Conservation (phyloP, 2,797 vertebrate species). For the Paguma larvata region DNA sequence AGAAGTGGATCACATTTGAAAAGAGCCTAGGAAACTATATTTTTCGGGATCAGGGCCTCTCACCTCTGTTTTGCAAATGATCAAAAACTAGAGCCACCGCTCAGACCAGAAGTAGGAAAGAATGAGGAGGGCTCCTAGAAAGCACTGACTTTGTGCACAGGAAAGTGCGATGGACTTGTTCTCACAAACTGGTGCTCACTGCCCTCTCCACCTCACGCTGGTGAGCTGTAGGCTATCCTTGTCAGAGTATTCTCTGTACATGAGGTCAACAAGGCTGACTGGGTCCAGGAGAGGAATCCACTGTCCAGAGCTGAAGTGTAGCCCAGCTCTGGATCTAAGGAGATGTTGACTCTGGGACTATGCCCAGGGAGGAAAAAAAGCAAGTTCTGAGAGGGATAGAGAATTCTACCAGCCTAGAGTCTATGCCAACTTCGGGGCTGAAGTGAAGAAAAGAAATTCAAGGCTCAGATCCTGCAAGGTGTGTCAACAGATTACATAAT, state of each 20-base stretch:
- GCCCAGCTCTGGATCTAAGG: neutral
- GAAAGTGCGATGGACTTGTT: neutral
- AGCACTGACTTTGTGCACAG: neutral
- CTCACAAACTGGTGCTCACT: neutral
- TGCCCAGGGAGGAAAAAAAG: neutral
- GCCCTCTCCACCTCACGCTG: too few species aligned
- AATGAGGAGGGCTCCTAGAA: neutral
- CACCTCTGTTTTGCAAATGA: neutral
- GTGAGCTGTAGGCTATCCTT: neutral
- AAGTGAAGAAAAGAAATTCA: conserved; percentile 9
- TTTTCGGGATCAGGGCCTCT: neutral
- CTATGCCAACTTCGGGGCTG: neutral
- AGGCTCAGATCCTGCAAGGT: neutral
- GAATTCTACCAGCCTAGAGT: neutral
- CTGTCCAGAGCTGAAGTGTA: neutral
- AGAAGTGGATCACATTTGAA: neutral
- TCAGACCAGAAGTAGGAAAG: neutral
- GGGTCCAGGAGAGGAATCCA: neutral
- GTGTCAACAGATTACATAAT: neutral
- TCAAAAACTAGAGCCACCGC: neutral
- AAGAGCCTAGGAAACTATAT: neutral
- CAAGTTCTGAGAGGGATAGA: neutral
- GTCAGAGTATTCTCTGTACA: neutral
- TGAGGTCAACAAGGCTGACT: neutral
- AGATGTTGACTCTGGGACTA: neutral